These are phyloP conservation scores for Poecile atricapillus DNA, from an alignment of 2,113 vertebrate species.

Conservation along the genomic window DNA sequence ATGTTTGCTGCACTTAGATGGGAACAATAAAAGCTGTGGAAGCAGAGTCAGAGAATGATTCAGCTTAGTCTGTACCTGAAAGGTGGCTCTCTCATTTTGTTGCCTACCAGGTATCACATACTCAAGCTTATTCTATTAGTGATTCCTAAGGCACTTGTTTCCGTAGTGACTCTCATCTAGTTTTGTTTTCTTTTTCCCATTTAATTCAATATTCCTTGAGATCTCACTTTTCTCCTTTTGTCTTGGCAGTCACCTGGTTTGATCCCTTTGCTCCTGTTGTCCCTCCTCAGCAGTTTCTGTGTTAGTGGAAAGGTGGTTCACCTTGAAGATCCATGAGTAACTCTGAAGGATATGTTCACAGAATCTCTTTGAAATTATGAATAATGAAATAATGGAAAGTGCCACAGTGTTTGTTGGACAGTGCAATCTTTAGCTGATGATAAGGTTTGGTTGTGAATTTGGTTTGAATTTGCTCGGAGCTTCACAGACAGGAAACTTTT, in stretches of 20 bases:
- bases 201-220: not conserved
- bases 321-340: not conserved
- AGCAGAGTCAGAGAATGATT: not conserved
- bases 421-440: not conserved
- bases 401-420: not conserved
- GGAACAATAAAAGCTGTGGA: not conserved
- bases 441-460: not conserved
- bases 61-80: not conserved
- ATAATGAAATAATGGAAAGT: not conserved
- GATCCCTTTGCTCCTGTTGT: not conserved
- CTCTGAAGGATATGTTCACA: not conserved
- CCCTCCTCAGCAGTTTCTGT: not conserved
- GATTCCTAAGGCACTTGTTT: not conserved
- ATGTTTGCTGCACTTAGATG: accelerated
- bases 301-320: not conserved
- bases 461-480: not conserved
- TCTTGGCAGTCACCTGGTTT: not conserved
- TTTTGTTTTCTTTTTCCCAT: not conserved
- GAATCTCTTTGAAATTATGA: not conserved
- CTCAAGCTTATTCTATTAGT: not conserved
- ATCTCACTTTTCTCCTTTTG: not conserved
- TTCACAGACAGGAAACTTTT: not conserved
- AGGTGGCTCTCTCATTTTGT: not conserved
- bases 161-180: not conserved
- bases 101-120: not conserved